Evolutionary conservation across 2,113 vertebrate genomes (phyloP), one percentile per base, ranked within the genome.

Genomic region (Neoarius graeffei): DNA sequence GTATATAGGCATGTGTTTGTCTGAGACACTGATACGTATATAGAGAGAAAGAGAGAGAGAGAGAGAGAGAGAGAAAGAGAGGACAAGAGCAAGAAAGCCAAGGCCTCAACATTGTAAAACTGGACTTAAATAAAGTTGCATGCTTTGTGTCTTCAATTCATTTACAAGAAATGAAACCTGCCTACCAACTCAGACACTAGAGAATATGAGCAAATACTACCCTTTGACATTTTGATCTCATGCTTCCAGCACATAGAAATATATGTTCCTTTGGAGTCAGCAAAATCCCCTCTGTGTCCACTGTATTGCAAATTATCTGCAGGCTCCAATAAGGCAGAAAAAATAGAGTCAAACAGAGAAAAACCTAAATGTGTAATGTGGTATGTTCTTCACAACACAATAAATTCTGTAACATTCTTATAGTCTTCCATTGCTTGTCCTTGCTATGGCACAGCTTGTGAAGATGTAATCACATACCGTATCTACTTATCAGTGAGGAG

Each of bases 321-420:
- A 93, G 90, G 88, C 91, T 92, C 82, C 71, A 89, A 93, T 92
- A 95, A 96, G 93, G 94, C 94, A 93, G 93, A 94, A 85, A 86
- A 91, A 90, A 90, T 74, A 52, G 67, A 90, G 88, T 85, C 81
- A 87, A 89, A 91, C 92, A 91, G 91, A 90, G 93, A 90, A 84
- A 86, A 86, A 87, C 88, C 93, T 94, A 95, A 56, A 82, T 81
- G 25, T 66, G n/a, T 82, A 77, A 82, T 50, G 62, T 88, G 30
- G 71, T 35, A 85, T 77, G 67, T 79, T 9, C 8, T 77, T 66
- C 76, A 86, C 80, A 62, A 85, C 73, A 88, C 76, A 85, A 74
- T 59, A 64, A 74, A 82, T 59, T 88, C 74, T 52, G 81, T 50
- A 74, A 85, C 81, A 87, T 87, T 87, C 86, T 69, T 71, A 87